These are phyloP conservation scores for Cephus spinipes DNA, from an alignment of 2,888 invertebrate genomes.

Conservation along the genomic window DNA sequence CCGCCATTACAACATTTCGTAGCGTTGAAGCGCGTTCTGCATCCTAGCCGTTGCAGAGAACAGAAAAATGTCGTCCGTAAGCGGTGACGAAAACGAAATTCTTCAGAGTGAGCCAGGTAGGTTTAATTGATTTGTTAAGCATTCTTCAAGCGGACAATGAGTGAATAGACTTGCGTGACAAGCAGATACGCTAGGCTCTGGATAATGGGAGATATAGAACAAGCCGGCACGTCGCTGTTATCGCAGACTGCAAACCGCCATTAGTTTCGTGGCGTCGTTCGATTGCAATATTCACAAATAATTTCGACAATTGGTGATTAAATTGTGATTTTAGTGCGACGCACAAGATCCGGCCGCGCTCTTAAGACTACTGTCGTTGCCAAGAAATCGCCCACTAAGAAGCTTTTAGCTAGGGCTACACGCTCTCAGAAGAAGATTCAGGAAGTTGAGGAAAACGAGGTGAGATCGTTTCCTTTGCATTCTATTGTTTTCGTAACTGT, in stretches of 20 bases:
- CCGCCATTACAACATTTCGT: conserved; percentile 30
- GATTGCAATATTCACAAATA: not conserved
- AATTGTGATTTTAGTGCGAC: conserved; percentile 65
- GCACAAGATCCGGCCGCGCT: conserved; percentile 72
- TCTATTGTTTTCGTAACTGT: not conserved
- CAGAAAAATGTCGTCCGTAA: conserved; percentile 58
- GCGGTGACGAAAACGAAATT: conserved; percentile 60
- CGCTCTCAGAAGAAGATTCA: conserved; percentile 47
- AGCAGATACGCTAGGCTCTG: conserved; percentile 5
- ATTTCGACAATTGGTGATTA: not conserved
- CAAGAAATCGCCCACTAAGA: conserved; percentile 58
- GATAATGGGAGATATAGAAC: not conserved
- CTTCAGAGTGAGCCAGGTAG: conserved; percentile 55
- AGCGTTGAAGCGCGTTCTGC: conserved; percentile 26
- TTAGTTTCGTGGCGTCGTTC: conserved; percentile 49
- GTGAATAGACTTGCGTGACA: conserved; percentile 3
- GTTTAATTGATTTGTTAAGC: not conserved
- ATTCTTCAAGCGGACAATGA: not conserved
- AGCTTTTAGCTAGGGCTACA: conserved; percentile 50
- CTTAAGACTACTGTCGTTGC: conserved; percentile 52
- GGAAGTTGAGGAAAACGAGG: conserved; percentile 53
- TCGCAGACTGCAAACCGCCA: conserved; percentile 48
- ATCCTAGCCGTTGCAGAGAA: conserved; percentile 31
- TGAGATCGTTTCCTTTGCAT: conserved; percentile 27
- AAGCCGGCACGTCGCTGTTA: conserved; percentile 30